Evolutionary conservation across 2,888 invertebrate genomes (phyloP), one percentile per base, ranked within the genome.

Genomic region (Exocentrus adspersus): DNA sequence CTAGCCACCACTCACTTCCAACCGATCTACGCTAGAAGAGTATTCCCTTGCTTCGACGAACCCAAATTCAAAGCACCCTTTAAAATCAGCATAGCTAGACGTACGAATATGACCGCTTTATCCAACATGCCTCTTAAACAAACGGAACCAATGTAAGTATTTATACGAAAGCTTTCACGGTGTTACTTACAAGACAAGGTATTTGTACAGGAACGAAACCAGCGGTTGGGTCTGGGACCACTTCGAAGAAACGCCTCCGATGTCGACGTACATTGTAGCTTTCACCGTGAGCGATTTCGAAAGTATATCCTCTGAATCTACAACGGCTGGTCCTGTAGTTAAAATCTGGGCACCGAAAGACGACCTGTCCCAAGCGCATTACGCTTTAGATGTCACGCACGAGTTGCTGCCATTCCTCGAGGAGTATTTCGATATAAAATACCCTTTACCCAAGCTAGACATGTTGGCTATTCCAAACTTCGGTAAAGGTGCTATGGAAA

Each of bases 31-130:
- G 90, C 90, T 0, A 82, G 90, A 32, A 81, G 85, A 5, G 89
- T 89, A 0, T 92, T 92, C 78, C 92, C 92, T 0, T 92, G 92
- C 77, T 91, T 93, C 78, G 92, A 93, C 76, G 92, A 93, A 75
- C 90, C 92, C 0, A 87, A 87, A 9, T 88, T 91, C 77, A 92
- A 92, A 82, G 90, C 93, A 10, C 86, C 86, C 68, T 93, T 93
- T 79, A 88, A 89, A 76, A 87, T 93, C 75, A 90, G 90, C 54
- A 86, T 92, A 17, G 88, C 89, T 1, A 87, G 90, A 73, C 85
- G 86, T 14, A 81, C 86, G 42, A 88, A 88, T 73, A 84, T 90
- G 81, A 86, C 86, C 21, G 89, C 87, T 0, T 80, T 92, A 16
- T 90, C 91, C 17, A 92, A 92, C 74, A 91, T 90, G 89, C 91